Conservation (phyloP, 1,140 invertebrate species). For the Berghia stephanieae region DNA sequence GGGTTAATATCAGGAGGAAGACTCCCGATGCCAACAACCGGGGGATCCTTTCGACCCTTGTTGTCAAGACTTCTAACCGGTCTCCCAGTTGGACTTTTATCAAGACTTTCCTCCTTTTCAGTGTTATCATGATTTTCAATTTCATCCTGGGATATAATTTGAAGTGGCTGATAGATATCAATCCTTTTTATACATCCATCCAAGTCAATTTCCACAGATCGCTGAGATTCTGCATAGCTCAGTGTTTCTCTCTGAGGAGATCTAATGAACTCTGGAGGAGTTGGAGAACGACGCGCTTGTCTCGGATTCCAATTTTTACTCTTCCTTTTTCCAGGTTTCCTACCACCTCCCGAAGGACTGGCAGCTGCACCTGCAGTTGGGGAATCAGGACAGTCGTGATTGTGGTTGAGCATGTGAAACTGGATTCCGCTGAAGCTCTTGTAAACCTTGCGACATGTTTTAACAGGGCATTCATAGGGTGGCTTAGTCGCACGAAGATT, state of each 20-base stretch:
- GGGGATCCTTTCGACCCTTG: constrained; percentile 57
- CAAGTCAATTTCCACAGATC: constrained; percentile 85
- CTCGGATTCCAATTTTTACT: constrained; percentile 57
- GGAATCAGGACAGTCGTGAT: constrained; percentile 74
- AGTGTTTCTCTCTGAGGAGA: constrained; percentile 66
- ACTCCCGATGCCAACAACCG: constrained; percentile 39
- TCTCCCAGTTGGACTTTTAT: constrained; percentile 53
- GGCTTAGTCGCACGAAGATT: constrained; percentile 82
- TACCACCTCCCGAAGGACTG: constrained; percentile 43
- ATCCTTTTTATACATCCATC: constrained; percentile 73
- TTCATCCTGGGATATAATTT: constrained; percentile 66
- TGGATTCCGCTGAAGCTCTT: constrained; percentile 86
- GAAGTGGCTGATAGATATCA: constrained; percentile 69
- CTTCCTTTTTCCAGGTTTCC: constrained; percentile 50
- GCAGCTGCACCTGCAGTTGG: constrained; percentile 26
- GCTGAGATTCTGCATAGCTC: constrained; percentile 81
- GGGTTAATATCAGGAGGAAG: constrained; percentile 37
- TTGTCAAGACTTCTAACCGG: constrained; percentile 28
- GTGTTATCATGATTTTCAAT: constrained; percentile 65
- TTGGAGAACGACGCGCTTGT: constrained; percentile 59
- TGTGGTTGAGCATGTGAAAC: constrained; percentile 84
- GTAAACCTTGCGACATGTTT: constrained; percentile 84
- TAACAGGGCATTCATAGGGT: constrained; percentile 84
- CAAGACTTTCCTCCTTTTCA: constrained; percentile 64
- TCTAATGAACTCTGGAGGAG: constrained; percentile 63